Base-by-base conservation (phyloP, 2,113 vertebrate genomes). In the Hydropotes inermis region DNA sequence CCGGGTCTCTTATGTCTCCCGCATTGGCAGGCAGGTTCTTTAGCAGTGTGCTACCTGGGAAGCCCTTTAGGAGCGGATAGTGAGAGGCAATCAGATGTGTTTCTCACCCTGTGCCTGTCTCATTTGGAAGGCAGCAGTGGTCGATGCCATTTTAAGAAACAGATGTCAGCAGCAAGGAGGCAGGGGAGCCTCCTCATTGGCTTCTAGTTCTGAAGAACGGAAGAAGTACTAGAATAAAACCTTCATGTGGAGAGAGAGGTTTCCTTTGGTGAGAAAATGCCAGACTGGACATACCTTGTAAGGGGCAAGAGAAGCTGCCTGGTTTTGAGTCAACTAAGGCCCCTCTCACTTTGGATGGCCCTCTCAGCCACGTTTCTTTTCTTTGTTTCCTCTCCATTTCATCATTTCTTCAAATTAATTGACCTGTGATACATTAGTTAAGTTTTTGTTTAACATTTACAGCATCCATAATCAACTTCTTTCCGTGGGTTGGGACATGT, bases 201-300 rank as follows among this genome's bases (percentile, higher is more conserved):
- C 87, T 95, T 86, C 47, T 74, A 30, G 55, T 97, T 93, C 67
- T 36, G 23, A 93, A 91, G 81, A 91, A 81, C 43, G 33, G 93
- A 23, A 30, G 61, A 64, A 82, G 85, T 64, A 54, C 74, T 79
- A 86, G 83, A 92, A 45, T 88, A 85, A 93, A 82, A 76, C 2
- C 3, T 74, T 74, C 67, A 23, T 39, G 67, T 23, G 67, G 19
- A 43, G 4, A 91, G 39, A 58, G 14, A 39, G 8, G 30, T 81
- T 88, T 83, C 3, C 67, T 8, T 74, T 61, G 43, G 45, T 74
- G 50, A 96, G 89, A 87, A 94, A 70, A 83, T 92, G 87, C 74
- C 91, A 93, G 55, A 4, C 55, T 39, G 92, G 78, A 61, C 25
- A 21, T n/a, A n/a, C 52, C 19, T 89, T 28, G 76, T 25, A 28